These are phyloP conservation scores for Sycophila sp. DNA, from an alignment of 1,140 invertebrate genomes.

Conservation along the genomic window DNA sequence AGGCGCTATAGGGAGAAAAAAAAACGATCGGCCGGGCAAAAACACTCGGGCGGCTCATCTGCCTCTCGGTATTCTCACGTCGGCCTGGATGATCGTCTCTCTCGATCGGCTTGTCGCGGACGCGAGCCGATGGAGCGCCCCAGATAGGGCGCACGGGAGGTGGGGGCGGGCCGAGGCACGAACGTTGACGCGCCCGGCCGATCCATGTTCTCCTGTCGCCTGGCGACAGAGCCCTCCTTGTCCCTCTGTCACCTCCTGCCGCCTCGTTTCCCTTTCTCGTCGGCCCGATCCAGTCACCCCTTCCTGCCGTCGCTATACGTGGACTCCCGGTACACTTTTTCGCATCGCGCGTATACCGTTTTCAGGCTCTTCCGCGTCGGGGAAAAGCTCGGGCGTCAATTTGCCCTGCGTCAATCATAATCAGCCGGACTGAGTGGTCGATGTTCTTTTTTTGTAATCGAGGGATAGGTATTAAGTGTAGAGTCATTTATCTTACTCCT, in stretches of 20 bases:
- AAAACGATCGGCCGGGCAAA: no score
- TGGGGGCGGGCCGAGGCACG: background rate
- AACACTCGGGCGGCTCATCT: constrained; percentile 26
- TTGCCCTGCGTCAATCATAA: constrained; percentile 40
- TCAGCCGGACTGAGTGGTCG: no score
- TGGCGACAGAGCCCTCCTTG: constrained; percentile 28
- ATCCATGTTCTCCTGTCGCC: constrained; percentile 15
- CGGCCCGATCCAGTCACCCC: background rate
- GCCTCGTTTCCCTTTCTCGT: background rate
- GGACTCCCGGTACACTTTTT: background rate
- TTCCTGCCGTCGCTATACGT: background rate
- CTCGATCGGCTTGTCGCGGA: constrained; percentile 15
- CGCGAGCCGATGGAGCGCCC: background rate
- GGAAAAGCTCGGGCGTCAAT: constrained; percentile 27
- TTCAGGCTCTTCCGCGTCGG: background rate
- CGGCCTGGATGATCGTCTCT: constrained; percentile 17
- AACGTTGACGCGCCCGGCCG: background rate
- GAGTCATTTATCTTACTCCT: no score
- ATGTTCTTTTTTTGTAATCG: no score
- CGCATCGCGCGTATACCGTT: background rate
- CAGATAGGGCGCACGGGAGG: background rate
- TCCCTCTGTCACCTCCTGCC: constrained; percentile 34
- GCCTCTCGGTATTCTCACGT: constrained; percentile 34
- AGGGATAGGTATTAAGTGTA: no score
- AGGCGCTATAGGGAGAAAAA: background rate